Percentiles rank a stretch among this genome's conserved stretches.
Evolutionary conservation across 64 coral and sea anemone species (phyloP).

Genomic region (Actinia tenebrosa): DNA sequence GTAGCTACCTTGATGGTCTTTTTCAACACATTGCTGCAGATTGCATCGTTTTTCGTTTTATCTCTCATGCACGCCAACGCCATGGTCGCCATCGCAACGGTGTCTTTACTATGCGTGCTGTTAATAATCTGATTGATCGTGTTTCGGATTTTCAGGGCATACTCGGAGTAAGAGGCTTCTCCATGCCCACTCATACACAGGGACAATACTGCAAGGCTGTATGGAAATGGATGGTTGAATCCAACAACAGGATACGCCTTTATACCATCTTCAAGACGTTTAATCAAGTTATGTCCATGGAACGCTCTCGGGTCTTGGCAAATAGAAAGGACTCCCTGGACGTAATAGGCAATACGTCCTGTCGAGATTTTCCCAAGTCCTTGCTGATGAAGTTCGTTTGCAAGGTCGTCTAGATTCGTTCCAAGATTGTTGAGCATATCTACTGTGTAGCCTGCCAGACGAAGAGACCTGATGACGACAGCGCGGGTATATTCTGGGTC

Average conservation of each 20-base stretch:
- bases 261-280: constrained; percentile 5
- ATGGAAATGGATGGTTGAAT: constrained; percentile 40
- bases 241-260: constrained; percentile 7
- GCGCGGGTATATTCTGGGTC: constrained; percentile 12
- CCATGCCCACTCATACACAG: constrained; percentile 29
- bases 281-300: constrained; percentile 28
- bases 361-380: constrained; percentile 11
- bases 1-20: not conserved
- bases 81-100: not conserved
- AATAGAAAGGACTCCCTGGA: constrained; percentile 24
- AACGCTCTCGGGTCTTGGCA: constrained; percentile 34
- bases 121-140: not conserved
- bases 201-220: constrained; percentile 37
- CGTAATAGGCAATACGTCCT: constrained; percentile 19
- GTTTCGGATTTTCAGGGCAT: not conserved
- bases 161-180: not conserved
- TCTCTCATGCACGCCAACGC: not conserved
- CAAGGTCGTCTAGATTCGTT: not conserved
- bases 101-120: not conserved
- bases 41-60: not conserved
- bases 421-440: constrained; percentile 8
- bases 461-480: constrained; percentile 15
- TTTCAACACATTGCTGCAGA: not conserved
- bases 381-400: not conserved
- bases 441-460: constrained; percentile 22